Percentiles rank a stretch among this genome's conserved stretches.
These are phyloP conservation scores for Oophaga sylvatica DNA, from an alignment of 2,797 vertebrate species.

Conservation along the genomic window DNA sequence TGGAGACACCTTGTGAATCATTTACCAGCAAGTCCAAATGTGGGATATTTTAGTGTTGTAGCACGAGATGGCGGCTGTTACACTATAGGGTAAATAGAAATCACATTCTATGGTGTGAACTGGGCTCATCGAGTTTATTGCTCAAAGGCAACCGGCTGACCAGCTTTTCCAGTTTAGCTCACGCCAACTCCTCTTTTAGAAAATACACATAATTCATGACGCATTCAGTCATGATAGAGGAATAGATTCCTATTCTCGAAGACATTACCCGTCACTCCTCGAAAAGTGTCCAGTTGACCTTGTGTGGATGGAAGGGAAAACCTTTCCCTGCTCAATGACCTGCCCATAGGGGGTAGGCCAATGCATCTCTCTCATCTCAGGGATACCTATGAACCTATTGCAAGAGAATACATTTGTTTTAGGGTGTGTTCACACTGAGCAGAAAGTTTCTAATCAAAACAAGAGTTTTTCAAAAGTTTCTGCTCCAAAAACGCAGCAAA, in stretches of 20 bases:
- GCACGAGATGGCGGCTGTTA: neutral
- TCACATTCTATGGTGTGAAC: neutral
- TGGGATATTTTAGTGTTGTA: neutral
- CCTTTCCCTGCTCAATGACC: too few species aligned
- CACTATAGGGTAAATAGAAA: neutral
- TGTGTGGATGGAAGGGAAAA: too few species aligned
- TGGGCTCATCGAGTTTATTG: neutral
- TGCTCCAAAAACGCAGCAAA: too few species aligned
- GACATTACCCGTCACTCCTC: neutral
- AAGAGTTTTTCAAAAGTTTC: too few species aligned
- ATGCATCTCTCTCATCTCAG: too few species aligned
- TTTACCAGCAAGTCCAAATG: neutral
- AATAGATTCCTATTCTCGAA: neutral
- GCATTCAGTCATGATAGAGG: neutral
- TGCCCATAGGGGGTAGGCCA: too few species aligned
- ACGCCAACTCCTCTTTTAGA: neutral
- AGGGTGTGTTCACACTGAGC: too few species aligned
- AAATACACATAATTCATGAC: neutral
- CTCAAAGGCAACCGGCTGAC: neutral
- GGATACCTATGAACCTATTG: too few species aligned
- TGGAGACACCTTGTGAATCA: neutral
- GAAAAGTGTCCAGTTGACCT: neutral
- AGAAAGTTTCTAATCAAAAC: too few species aligned
- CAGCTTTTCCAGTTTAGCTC: conserved; percentile 32
- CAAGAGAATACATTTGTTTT: too few species aligned